These are phyloP conservation scores for Mastomys natalensis DNA, from an alignment of 2,113 vertebrate species.

Conservation along the genomic window DNA sequence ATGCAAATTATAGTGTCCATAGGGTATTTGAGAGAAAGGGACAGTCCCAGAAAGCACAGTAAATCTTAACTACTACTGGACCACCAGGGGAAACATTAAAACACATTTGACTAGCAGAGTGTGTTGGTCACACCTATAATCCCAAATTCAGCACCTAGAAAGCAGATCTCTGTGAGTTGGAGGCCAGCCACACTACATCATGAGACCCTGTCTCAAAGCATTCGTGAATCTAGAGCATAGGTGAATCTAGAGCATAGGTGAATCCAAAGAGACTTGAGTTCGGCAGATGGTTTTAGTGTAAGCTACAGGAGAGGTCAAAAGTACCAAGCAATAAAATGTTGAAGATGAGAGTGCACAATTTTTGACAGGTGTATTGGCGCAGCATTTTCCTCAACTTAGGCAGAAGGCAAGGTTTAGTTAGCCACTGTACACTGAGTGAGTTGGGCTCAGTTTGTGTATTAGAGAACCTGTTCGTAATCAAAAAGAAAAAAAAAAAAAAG, in stretches of 20 bases:
- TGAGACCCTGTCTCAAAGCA: background rate
- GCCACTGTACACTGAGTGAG: no score
- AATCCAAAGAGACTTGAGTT: background rate
- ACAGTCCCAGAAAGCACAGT: background rate
- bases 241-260: background rate
- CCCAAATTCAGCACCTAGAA: background rate
- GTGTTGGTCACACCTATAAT: background rate
- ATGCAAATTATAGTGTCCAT: background rate
- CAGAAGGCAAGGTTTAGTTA: no score
- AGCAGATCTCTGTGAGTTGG: background rate
- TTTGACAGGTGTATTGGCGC: no score
- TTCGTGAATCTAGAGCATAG: background rate
- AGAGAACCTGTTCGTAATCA: no score
- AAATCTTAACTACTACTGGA: background rate
- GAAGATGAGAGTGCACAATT: background rate
- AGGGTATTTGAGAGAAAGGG: background rate
- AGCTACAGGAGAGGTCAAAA: background rate
- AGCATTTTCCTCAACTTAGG: no score
- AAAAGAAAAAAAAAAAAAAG: no score
- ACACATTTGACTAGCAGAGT: background rate
- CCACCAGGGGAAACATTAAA: background rate
- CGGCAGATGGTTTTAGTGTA: background rate
- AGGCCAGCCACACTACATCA: background rate
- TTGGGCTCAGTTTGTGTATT: no score
- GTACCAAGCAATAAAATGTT: background rate